A percentile compares a stretch with the other conserved stretches of the same genome.
phyloP scores from a whole-genome alignment of 2,113 vertebrate genomes.

The Corythaixoides concolor region DNA sequence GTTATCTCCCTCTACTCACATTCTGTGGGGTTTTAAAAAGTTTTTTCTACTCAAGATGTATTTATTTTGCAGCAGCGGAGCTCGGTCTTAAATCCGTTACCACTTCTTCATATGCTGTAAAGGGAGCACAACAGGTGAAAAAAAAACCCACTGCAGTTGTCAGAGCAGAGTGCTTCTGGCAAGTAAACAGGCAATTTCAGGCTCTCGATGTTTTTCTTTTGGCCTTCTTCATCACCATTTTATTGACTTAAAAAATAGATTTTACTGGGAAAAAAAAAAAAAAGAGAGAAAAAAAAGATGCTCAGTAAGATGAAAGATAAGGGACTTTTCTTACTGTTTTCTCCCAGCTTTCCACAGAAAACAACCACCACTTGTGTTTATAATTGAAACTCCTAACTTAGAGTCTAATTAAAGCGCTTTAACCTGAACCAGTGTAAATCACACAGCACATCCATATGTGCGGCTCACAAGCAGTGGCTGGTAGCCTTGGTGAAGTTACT shows the following conservation, averaged over 20 bases:
- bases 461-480: neutral
- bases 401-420: neutral
- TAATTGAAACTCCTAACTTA: neutral
- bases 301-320: neutral
- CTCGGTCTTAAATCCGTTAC: neutral
- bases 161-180: neutral
- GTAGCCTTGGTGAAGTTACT: neutral
- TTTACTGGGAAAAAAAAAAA: neutral
- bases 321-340: neutral
- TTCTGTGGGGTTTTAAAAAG: neutral
- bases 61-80: neutral
- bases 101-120: neutral
- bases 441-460: neutral
- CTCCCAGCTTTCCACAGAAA: neutral
- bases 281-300: neutral
- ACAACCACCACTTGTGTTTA: neutral
- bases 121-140: neutral
- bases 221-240: neutral
- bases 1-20: neutral
- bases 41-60: neutral
- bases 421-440: neutral
- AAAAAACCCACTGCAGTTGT: neutral
- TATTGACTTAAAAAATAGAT: neutral
- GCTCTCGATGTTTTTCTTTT: neutral
- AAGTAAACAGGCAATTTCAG: neutral